Base-by-base conservation (phyloP, 2,888 invertebrate species). In the Salticus scenicus region DNA sequence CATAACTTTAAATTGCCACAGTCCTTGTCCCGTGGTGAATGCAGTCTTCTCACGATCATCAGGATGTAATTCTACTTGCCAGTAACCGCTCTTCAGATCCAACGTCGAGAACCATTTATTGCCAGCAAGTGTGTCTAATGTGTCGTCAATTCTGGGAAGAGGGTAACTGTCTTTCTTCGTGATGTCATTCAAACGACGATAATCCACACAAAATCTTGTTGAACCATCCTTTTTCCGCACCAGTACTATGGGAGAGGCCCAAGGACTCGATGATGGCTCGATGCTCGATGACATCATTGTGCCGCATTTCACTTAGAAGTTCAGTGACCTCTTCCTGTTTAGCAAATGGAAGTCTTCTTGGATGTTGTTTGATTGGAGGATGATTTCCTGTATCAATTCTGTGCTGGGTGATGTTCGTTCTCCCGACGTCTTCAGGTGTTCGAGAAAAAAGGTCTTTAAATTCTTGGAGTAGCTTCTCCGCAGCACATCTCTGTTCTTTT, bases 191-290 rank as follows among this genome's bases (percentile, higher is more conserved):
- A 90, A 47, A 8, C 69, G 37, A n/a, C 90, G 33, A 67, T 89
- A 90, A 69, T 90, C 89, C 10, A 89, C 85, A 63, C 90, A 90
- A 14, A 89, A 88, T 67, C 88, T 87, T 47, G 71, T 87, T 8
- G 70, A 76, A n/a, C 89, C 89, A 78, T 90, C 88, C 77, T 90
- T 90, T 88, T 91, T 91, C 24, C 88, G 88, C 0, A 91, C 90
- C 0, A 91, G 67, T 1, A 91, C 90, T 4, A 91, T 88, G 0
- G 91, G 91, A 0, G 90, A 88, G 5, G 89, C 88, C 90, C 90
- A 92, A 0, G 91, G 90, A 28, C 89, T 64, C 4, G 27, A 0
- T 27, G 70, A 71, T 8, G 70, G 42, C 28, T 71, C 24, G 27
- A 71, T 71, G 42, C 28, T 71, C 24, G 27, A 71, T 71, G 27